Base-by-base conservation (phyloP, 2,888 invertebrate genomes). In the Thecophora atra region DNA sequence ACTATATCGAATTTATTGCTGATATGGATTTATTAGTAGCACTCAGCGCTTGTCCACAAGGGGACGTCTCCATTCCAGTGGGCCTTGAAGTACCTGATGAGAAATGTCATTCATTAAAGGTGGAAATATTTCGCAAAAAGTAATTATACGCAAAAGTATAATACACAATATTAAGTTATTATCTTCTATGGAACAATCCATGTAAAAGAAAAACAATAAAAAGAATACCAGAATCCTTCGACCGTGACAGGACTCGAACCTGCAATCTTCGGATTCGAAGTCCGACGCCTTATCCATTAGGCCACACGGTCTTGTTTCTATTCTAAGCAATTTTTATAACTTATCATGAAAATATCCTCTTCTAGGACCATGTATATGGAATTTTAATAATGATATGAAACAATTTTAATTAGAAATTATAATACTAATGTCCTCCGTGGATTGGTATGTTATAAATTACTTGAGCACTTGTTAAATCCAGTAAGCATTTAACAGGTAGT, bases 221-320 rank as follows among this genome's bases (percentile, higher is more conserved):
- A 73, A 37, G 6, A 11, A 7, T 58, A 15, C 7, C 58, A 63
- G 5, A 52, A 30, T 7, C 1, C 47, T 71, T 60, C 85, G 86
- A 86, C 86, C 86, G 85, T 85, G 86, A 85, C 86, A 86, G 86
- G 86, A 86, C 86, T 86, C 86, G 86, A 86, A 86, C 86, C 86
- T 86, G 86, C 86, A 86, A 86, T 86, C 86, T 86, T 86, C 86
- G 86, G 86, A 86, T 86, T 84, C 86, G 86, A 86, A 86, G 86
- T 86, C 86, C 86, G 86, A 86, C 86, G 86, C 86, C 86, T 86
- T 86, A 86, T 86, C 86, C 86, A 85, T 86, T 86, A 86, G 86
- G 86, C 86, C 86, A 86, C 86, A 85, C 85, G 85, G 86, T 85
- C 86, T 42, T 2, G 11, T 37, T 8, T 37, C 11, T 37, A 37